Conservation (phyloP, 2,888 invertebrate species). For the Folsomia manolachei region DNA sequence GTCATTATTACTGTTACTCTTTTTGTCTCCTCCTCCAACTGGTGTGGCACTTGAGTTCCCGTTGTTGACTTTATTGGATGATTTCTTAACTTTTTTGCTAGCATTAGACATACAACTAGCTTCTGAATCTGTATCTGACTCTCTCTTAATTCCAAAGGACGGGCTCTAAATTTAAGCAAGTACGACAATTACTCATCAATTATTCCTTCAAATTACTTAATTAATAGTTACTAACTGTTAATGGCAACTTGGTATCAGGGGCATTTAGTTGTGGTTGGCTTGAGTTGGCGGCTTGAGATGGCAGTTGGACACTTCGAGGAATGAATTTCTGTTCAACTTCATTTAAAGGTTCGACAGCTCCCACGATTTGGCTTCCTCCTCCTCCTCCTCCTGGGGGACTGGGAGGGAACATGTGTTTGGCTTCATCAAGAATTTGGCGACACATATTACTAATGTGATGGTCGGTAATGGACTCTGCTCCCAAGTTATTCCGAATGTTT, state of each 20-base stretch:
- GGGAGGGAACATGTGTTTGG: constrained; percentile 65
- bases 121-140: constrained; percentile 67
- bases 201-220: not conserved
- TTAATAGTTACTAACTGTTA: constrained; percentile 35
- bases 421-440: constrained; percentile 74
- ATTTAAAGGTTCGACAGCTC: not conserved
- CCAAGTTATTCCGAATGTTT: constrained; percentile 72
- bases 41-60: constrained; percentile 23
- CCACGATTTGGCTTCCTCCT: too few species aligned
- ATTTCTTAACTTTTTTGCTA: constrained; percentile 50
- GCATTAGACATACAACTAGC: constrained; percentile 54
- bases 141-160: constrained; percentile 63
- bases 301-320: constrained; percentile 36
- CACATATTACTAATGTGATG: constrained; percentile 71
- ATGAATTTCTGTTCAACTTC: constrained; percentile 48
- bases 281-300: constrained; percentile 19
- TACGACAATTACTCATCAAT: not conserved
- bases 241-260: constrained; percentile 44
- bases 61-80: constrained; percentile 41
- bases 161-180: constrained; percentile 56
- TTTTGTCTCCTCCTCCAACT: constrained; percentile 20
- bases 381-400: constrained; percentile 50
- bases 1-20: constrained; percentile 35
- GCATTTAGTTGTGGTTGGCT: constrained; percentile 3
- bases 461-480: constrained; percentile 70